Evolutionary conservation across 2,113 vertebrate species (phyloP), one percentile per base, ranked within the genome.

Genomic region (Halcyon senegalensis): DNA sequence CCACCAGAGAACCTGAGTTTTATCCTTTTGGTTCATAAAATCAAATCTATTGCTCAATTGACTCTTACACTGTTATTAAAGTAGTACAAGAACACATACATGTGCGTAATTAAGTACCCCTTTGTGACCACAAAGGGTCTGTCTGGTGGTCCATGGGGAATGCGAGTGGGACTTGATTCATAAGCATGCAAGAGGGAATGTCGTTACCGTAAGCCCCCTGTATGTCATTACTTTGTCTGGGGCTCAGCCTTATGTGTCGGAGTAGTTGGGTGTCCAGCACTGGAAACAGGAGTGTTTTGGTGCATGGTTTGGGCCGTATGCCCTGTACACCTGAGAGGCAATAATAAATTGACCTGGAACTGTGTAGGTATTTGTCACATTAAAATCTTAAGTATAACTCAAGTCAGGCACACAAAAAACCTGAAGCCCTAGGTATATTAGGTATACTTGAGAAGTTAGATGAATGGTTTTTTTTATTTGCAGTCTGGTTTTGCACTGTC

Each of bases 11-110:
- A 96, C 80, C 27, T 58, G 70, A 63, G 62, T 93, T 96, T 97
- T 94, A 94, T 96, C 76, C 90, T 96, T 92, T 95, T 68, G 46
- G 89, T 94, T 95, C 94, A 91, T 97, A 96, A 98, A 97, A 93
- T 50, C 75, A 23, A 91, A 91, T 96, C 84, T 96, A 85, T 93
- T 84, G 89, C 96, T 97, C 77, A 80, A 90, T 77, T 84, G 91
- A 89, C 87, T 94, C 95, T 97, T 91, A 78, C 18, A 11, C 63
- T 92, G 76, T 95, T 93, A 96, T 94, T 95, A 83, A 85, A 89
- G 30, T 35, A 87, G 59, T 72, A 66, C 72, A 81, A 63, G 81
- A 96, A 53, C 55, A 90, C 72, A 80, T 68, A 63, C 69, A 88
- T 16, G 39, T 86, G 43, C 83, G 75, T 95, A 97, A 97, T 95